Evolutionary conservation across 2,797 vertebrate genomes (phyloP).

Genomic region (Hemitrygon akajei): DNA sequence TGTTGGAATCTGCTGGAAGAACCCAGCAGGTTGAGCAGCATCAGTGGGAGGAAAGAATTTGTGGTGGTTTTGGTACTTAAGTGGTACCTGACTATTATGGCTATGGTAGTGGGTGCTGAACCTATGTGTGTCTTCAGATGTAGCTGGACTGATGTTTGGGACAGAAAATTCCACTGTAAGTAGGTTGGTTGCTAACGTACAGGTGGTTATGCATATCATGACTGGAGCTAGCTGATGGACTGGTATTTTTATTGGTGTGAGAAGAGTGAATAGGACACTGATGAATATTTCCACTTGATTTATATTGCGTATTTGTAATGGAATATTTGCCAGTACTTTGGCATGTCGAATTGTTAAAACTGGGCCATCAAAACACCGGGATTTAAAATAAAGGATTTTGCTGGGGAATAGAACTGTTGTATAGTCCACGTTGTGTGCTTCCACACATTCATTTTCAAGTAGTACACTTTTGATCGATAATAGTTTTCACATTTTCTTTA

Average conservation of each 20-base stretch:
- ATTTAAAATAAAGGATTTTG: not conserved
- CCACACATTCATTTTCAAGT: not conserved
- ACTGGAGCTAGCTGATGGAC: not conserved
- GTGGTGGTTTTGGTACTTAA: too few species aligned
- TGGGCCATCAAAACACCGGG: not conserved
- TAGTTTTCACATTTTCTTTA: not conserved
- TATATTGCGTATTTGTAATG: not conserved
- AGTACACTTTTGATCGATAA: not conserved
- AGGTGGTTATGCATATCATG: not conserved
- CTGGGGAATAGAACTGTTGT: not conserved
- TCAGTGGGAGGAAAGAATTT: too few species aligned
- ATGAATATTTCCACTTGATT: not conserved
- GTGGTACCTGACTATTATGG: not conserved
- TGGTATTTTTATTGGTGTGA: not conserved
- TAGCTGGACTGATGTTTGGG: not conserved
- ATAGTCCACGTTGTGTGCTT: not conserved
- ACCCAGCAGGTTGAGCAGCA: too few species aligned
- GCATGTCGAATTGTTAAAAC: not conserved
- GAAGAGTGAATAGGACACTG: not conserved
- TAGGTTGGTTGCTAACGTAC: not conserved
- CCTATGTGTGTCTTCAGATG: not conserved
- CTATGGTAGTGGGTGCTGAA: not conserved
- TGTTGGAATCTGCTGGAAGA: too few species aligned
- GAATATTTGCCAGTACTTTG: too few species aligned
- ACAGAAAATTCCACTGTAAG: not conserved